Percentiles rank a stretch among this genome's conserved stretches.
These are phyloP conservation scores for Magallana ariakensis DNA, from an alignment of 1,140 invertebrate species.

Conservation along the genomic window DNA sequence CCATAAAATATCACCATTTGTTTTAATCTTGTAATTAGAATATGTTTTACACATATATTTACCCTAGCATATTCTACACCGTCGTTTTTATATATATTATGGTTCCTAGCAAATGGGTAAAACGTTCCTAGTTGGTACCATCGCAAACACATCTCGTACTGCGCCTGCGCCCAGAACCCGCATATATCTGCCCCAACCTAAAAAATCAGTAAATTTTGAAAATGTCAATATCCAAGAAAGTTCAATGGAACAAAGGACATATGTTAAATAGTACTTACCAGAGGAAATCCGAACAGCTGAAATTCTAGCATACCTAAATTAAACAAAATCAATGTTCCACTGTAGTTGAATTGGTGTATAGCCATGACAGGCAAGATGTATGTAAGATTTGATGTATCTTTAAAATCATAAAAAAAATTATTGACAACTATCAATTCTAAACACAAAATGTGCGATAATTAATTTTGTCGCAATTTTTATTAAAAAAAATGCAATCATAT, in stretches of 20 bases:
- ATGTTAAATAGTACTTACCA: conserved; percentile 66
- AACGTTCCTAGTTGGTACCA: conserved; percentile 75
- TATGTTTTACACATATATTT: no score
- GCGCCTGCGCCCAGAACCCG: conserved; percentile 68
- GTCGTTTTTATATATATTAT: conserved; percentile 57
- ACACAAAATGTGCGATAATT: no score
- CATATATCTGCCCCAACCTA: conserved; percentile 74
- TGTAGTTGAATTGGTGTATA: no score
- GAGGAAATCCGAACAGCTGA: conserved; percentile 88
- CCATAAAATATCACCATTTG: no score
- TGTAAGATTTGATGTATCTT: no score
- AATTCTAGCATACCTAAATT: conserved; percentile 83
- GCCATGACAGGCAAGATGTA: no score
- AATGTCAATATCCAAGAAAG: neutral
- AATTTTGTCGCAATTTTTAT: no score
- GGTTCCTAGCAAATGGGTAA: conserved; percentile 72
- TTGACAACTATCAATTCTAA: no score
- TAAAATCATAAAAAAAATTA: no score
- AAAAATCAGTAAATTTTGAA: conserved; percentile 1
- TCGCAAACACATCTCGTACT: conserved; percentile 69
- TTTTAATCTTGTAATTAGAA: no score
- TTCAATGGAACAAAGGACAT: no score
- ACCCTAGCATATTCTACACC: neutral
- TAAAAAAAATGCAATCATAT: no score
- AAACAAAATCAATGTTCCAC: neutral